Conservation (phyloP, 2,113 vertebrate genomes). For the Bubo blakistoni region DNA sequence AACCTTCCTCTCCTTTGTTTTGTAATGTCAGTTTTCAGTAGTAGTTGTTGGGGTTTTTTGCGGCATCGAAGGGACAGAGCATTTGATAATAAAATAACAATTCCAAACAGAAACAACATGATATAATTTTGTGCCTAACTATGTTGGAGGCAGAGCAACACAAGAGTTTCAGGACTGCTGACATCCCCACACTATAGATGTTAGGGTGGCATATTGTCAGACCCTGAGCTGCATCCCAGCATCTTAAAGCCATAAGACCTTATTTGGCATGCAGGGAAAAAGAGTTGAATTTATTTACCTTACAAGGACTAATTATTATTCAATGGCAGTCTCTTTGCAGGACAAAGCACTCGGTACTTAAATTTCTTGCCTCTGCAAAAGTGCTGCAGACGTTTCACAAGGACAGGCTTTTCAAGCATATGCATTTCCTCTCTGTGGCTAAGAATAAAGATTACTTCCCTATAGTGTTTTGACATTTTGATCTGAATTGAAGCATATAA, state of each 20-base stretch:
- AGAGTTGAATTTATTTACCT: background rate
- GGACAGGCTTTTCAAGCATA: background rate
- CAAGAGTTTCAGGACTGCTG: background rate
- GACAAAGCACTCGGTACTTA: background rate
- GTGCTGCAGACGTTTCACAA: background rate
- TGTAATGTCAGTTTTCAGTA: background rate
- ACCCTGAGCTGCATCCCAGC: background rate
- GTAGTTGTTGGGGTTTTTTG: background rate
- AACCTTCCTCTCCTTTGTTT: background rate
- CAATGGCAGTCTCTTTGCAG: background rate
- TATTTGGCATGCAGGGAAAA: background rate
- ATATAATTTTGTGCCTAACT: background rate
- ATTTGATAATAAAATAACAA: background rate
- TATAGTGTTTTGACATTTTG: background rate
- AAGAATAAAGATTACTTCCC: constrained; percentile 11
- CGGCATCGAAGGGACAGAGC: background rate
- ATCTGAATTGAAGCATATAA: background rate
- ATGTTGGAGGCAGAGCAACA: background rate
- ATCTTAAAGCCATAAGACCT: background rate
- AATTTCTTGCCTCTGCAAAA: background rate
- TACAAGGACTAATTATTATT: constrained; percentile 29
- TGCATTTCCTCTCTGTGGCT: background rate
- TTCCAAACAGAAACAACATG: background rate
- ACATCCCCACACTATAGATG: background rate
- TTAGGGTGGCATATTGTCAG: background rate